These are phyloP conservation scores for Hyposoter dolosus DNA, from an alignment of 2,888 invertebrate genomes.

Conservation along the genomic window DNA sequence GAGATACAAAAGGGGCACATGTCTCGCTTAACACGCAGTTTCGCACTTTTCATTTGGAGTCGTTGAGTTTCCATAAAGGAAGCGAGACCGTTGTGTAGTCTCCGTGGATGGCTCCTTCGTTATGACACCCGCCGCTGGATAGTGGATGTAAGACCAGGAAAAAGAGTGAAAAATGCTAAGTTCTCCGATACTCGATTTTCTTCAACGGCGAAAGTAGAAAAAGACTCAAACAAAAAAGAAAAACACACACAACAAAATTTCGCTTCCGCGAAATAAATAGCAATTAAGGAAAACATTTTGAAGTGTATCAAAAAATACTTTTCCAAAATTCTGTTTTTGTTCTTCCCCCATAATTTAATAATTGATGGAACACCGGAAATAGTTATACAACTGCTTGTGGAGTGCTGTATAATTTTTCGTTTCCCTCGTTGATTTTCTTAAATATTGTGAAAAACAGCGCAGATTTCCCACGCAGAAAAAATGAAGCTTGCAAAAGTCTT, in stretches of 20 bases:
- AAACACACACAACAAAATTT: background rate
- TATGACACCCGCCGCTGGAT: conserved; percentile 52
- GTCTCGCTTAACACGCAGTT: conserved; percentile 39
- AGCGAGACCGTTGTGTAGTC: conserved; percentile 26
- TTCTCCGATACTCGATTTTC: conserved; percentile 9
- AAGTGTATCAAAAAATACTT: background rate
- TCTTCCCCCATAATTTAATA: background rate
- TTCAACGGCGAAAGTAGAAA: background rate
- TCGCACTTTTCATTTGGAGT: conserved; percentile 64
- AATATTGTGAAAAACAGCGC: background rate
- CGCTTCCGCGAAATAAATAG: background rate
- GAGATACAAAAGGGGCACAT: conserved; percentile 22
- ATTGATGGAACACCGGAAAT: background rate
- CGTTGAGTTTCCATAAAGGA: conserved; percentile 45
- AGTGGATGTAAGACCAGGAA: conserved; percentile 29
- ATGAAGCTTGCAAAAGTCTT: too few species aligned
- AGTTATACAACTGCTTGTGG: background rate
- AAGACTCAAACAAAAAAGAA: background rate
- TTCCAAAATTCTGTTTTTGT: too few species aligned
- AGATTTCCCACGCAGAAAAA: too few species aligned
- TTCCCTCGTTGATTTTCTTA: background rate
- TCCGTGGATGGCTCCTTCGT: conserved; percentile 39
- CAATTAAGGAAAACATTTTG: background rate
- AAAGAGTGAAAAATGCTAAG: conserved; percentile 2
- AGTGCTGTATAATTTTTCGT: background rate